Evolutionary conservation across 53 echinoderm and acorn worm genomes (phyloP), one percentile per base, ranked within the genome.

Genomic region (Henricia sp.): DNA sequence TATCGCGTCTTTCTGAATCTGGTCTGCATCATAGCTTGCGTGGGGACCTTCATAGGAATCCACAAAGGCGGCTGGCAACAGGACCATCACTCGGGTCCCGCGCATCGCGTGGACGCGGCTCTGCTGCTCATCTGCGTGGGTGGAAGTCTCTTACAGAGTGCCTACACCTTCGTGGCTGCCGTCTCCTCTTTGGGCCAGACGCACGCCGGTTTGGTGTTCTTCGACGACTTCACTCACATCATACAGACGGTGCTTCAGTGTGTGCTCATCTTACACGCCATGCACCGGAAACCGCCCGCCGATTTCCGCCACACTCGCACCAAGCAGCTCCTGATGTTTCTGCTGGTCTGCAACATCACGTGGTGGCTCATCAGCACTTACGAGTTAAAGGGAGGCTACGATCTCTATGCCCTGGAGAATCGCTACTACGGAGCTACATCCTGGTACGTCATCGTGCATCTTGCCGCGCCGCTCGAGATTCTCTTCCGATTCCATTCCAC

Each of bases 401-500:
- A 94, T 41, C 77, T 94, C 25, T 94, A 92, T 68, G 87, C 93
- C 23, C 64, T 97, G 25, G 94, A 97, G 82, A 94, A 94, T 84
- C 83, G 92, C 70, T 97, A 92, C 89, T 97, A 88, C 64, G 99
- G 99, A 2, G 91, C 88, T n/a, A 94, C 92, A 0, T 76, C 99
- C 12, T 97, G 99, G 99, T 94, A 94, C 73, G 92, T 99, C 68
- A 95, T 99, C 52, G 92, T 99, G 23, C 99, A 99, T 70, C 76
- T 99, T 52, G 94, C 94, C 1, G 94, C 94, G n/a, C 94, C 94
- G 0, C 87, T 99, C 24, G 88, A 95, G 41, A 99, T 99, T 35
- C 88, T 94, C 51, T 99, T 99, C 87, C 84, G 99, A 13, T 99
- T 99, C 91, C 99, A 99, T 68, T 99, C 99, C 24, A 94, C 99